Evolutionary conservation across 30 jellyfish, hydroid and myxozoan species (phyloP).

Genomic region (Cassiopea xamachana): DNA sequence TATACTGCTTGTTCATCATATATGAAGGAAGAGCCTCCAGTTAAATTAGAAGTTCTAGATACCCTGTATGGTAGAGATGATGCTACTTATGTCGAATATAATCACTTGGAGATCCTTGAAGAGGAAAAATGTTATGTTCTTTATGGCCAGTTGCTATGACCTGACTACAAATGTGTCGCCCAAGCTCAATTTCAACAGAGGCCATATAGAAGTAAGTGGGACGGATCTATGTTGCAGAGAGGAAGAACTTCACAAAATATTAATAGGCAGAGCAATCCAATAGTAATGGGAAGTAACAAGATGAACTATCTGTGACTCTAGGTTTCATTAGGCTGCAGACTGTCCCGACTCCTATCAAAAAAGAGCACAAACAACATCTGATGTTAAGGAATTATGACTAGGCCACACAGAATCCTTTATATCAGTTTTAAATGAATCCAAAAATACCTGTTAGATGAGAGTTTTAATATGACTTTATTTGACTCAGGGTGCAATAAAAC

Average conservation of each 20-base stretch:
- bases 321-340: constrained; percentile 56
- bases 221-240: background rate
- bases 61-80: background rate
- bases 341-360: constrained; percentile 51
- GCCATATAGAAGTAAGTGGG: background rate
- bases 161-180: background rate
- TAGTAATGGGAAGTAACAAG: constrained; percentile 45
- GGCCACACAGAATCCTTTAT: constrained; percentile 1
- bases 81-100: background rate
- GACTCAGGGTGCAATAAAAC: constrained; percentile 63
- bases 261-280: constrained; percentile 29
- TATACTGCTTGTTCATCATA: background rate
- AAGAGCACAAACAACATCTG: constrained; percentile 1
- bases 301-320: constrained; percentile 58
- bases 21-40: background rate
- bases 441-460: constrained; percentile 49
- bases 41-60: background rate
- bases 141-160: background rate
- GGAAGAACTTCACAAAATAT: background rate
- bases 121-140: background rate
- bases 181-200: background rate
- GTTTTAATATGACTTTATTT: constrained; percentile 41
- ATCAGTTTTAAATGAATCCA: constrained; percentile 8
- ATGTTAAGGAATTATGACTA: constrained; percentile 2
- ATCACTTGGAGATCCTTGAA: background rate